phyloP scores from a whole-genome alignment of 2,113 vertebrate species.

The Varanus komodoensis region DNA sequence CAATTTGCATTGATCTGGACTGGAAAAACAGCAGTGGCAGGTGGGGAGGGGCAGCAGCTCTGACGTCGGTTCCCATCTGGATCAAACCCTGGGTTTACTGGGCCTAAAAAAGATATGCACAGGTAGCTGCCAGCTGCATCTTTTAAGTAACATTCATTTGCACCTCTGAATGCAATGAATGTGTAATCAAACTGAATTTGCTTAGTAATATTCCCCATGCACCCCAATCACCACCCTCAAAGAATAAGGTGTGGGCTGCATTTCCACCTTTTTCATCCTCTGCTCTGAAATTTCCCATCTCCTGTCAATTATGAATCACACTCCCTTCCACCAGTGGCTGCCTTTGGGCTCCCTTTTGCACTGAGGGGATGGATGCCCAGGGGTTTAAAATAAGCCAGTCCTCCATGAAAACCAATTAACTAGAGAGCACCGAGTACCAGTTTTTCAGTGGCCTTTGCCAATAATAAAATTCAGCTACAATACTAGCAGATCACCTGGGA shows the following conservation, averaged over 20 bases:
- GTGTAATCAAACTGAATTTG: not conserved
- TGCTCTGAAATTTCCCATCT: not conserved
- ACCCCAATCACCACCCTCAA: too few species aligned
- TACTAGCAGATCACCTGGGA: not conserved
- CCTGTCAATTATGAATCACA: not conserved
- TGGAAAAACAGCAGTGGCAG: too few species aligned
- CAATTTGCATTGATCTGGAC: too few species aligned
- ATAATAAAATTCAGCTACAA: conserved; percentile 8
- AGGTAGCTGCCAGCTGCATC: too few species aligned
- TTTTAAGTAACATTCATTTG: too few species aligned
- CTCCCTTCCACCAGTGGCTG: not conserved
- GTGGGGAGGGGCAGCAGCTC: too few species aligned
- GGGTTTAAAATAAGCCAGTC: conserved; percentile 5
- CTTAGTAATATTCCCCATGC: not conserved
- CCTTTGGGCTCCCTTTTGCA: conserved; percentile 4
- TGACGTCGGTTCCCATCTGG: too few species aligned
- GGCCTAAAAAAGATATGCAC: too few species aligned
- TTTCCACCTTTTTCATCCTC: not conserved
- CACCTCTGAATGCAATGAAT: too few species aligned
- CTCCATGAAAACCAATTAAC: conserved; percentile 7
- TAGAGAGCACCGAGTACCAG: not conserved
- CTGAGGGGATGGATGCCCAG: not conserved
- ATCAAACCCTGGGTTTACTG: too few species aligned
- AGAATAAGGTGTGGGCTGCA: not conserved
- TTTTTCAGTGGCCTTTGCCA: not conserved